Conservation (phyloP, 2,113 vertebrate genomes). For the Cardinalis cardinalis region DNA sequence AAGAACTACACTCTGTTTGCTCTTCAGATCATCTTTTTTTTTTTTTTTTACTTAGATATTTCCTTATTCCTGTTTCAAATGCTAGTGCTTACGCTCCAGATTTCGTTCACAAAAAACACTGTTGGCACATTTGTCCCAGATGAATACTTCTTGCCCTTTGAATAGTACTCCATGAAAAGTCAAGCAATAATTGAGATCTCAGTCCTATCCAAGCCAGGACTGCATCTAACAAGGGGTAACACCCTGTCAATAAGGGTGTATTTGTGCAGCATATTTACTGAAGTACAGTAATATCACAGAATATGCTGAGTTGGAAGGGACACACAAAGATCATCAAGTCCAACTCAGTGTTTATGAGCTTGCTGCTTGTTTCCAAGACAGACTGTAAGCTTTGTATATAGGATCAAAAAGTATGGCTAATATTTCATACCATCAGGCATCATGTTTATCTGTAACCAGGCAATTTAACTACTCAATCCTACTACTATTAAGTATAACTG, state of each 20-base stretch:
- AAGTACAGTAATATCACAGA: not conserved
- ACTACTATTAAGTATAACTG: not conserved
- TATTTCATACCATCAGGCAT: not conserved
- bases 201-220: not conserved
- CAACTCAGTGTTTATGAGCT: not conserved
- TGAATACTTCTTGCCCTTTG: not conserved
- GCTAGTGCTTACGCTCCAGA: not conserved
- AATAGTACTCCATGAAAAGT: not conserved
- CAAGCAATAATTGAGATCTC: not conserved
- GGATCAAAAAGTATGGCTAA: not conserved
- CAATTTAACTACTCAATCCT: not conserved
- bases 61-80: not conserved
- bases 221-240: not conserved
- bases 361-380: not conserved
- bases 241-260: not conserved
- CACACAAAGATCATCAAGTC: not conserved
- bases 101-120: not conserved
- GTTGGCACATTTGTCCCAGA: not conserved
- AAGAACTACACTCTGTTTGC: not conserved
- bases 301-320: not conserved
- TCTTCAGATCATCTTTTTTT: not conserved
- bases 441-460: not conserved
- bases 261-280: not conserved
- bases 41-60: not conserved
- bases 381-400: not conserved